These are phyloP conservation scores for Monopterus albus DNA, from an alignment of 2,113 vertebrate genomes.

Conservation along the genomic window DNA sequence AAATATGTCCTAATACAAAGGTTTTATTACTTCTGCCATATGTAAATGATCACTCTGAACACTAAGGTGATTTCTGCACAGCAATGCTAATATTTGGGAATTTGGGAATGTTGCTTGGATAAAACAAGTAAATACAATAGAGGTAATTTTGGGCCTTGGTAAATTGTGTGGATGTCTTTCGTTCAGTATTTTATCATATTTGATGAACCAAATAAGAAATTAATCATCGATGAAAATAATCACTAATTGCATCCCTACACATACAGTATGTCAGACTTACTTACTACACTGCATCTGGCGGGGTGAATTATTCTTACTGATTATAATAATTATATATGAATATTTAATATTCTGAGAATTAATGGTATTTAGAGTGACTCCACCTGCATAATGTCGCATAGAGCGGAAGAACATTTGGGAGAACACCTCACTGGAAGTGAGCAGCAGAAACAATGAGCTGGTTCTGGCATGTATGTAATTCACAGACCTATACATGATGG, in stretches of 20 bases:
- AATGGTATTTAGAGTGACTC: background rate
- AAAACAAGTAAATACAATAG: background rate
- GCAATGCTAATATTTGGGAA: no score
- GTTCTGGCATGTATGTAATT: slow-evolving; percentile 47
- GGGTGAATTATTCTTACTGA: background rate
- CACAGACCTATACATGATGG: slow-evolving; percentile 1
- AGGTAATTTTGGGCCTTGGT: no score
- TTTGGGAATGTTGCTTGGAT: no score
- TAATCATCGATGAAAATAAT: background rate
- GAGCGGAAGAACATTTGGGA: slow-evolving; percentile 5
- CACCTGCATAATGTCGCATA: slow-evolving; percentile 12
- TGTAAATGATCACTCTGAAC: background rate
- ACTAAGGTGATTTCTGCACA: background rate
- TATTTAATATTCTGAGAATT: slow-evolving; percentile 8
- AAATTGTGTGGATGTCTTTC: no score
- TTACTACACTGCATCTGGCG: background rate
- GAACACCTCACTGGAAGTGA: no score
- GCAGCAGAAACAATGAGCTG: no score
- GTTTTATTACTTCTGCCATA: background rate
- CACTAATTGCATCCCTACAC: background rate
- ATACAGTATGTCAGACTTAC: background rate
- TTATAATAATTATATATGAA: slow-evolving; percentile 25
- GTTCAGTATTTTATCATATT: background rate
- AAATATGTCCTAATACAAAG: background rate
- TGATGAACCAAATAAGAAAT: background rate